These are phyloP conservation scores for Meandrina meandrites DNA, from an alignment of 92 coral and sea anemone species.

Conservation along the genomic window DNA sequence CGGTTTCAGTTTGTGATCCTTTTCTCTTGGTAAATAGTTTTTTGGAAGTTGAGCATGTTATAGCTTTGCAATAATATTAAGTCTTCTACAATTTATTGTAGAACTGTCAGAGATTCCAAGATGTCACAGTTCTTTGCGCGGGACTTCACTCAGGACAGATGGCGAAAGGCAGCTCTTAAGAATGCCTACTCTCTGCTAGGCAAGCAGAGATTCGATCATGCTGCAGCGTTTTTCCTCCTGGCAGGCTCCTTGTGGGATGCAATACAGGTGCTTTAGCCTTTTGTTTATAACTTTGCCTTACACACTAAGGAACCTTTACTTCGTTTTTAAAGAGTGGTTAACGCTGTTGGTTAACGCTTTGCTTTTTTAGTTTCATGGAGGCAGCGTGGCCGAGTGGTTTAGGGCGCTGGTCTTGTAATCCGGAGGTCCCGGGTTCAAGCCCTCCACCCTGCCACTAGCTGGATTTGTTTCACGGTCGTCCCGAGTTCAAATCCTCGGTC, in stretches of 20 bases:
- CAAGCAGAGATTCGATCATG: conserved; percentile 97
- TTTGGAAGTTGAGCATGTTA: not conserved
- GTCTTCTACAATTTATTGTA: conserved; percentile 5
- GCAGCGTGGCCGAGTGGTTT: too few relatives aligned
- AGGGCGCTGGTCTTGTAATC: too few relatives aligned
- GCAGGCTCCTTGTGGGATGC: conserved; percentile 99
- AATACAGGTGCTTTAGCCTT: conserved; percentile 65
- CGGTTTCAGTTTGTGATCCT: not conserved
- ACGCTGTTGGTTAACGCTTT: too few relatives aligned
- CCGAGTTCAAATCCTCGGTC: too few relatives aligned
- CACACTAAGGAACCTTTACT: not conserved
- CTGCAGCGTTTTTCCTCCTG: conserved; percentile 95
- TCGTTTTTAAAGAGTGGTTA: not conserved
- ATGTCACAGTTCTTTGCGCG: conserved; percentile 95
- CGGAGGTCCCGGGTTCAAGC: too few relatives aligned
- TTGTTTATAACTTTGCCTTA: not conserved
- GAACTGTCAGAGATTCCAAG: conserved; percentile 89
- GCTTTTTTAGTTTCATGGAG: too few relatives aligned
- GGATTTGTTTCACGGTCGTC: too few relatives aligned
- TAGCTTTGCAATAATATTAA: too few relatives aligned
- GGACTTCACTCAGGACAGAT: conserved; percentile 87
- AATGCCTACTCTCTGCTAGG: conserved; percentile 95
- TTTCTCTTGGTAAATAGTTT: not conserved
- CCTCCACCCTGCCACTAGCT: too few relatives aligned
- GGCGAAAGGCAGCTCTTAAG: conserved; percentile 99